phyloP scores from a whole-genome alignment of 2,113 vertebrate genomes.

The Erinaceus europaeus region DNA sequence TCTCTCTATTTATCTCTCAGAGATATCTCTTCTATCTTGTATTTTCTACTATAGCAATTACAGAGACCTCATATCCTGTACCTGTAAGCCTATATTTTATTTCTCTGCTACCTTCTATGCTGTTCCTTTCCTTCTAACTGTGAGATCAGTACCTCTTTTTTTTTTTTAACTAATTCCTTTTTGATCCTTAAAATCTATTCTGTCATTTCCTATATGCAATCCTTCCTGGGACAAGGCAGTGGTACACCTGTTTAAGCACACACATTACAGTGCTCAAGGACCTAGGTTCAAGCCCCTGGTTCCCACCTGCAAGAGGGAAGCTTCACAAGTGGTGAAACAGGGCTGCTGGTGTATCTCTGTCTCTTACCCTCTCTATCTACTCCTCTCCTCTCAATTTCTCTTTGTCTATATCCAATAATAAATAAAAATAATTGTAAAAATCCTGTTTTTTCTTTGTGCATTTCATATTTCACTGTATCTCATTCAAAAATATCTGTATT shows the following conservation, averaged over 20 bases:
- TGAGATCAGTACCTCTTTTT: not conserved
- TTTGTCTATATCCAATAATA: no score
- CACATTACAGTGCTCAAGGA: no score
- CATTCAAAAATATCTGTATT: not conserved
- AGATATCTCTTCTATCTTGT: not conserved
- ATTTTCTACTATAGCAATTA: not conserved
- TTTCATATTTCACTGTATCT: not conserved
- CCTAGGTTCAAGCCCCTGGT: no score
- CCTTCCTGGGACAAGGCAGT: no score
- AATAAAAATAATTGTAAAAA: no score
- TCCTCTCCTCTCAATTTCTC: no score
- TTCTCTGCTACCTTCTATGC: not conserved
- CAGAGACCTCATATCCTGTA: not conserved
- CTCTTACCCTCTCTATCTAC: no score
- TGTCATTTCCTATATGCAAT: not conserved
- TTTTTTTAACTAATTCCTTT: not conserved
- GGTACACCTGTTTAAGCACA: no score
- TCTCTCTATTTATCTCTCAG: not conserved
- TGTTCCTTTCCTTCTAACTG: not conserved
- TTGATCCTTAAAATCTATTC: not conserved
- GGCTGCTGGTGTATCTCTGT: no score
- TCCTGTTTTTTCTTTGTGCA: not conserved
- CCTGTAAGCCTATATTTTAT: not conserved
- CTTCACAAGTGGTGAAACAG: no score
- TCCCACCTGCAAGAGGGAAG: no score